These are phyloP conservation scores for Phasia obesa DNA, from an alignment of 2,888 invertebrate species.

Conservation along the genomic window DNA sequence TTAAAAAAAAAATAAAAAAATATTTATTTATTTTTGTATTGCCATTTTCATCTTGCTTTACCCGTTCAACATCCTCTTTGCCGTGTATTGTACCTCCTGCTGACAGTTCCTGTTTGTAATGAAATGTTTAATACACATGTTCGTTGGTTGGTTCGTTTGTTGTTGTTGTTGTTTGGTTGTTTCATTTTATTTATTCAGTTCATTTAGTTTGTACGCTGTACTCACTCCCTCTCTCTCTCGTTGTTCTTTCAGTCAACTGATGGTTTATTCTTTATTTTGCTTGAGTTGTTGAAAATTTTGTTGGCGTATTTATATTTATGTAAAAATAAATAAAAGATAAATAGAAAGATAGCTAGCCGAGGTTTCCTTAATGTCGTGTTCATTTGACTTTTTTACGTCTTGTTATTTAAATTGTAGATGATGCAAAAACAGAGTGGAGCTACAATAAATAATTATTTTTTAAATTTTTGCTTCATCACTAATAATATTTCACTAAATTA, in stretches of 20 bases:
- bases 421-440: not conserved
- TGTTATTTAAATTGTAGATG: not conserved
- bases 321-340: slow-evolving; percentile 1
- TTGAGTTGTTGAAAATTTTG: slow-evolving; percentile 26
- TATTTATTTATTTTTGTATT: slow-evolving; percentile 29
- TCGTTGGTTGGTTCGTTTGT: slow-evolving; percentile 32
- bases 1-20: too few species aligned
- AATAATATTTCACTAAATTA: too few species aligned
- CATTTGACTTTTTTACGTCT: slow-evolving; percentile 26
- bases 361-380: slow-evolving; percentile 32
- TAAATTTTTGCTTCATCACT: not conserved
- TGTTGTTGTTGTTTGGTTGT: too few species aligned
- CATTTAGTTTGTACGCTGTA: slow-evolving; percentile 32
- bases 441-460: not conserved
- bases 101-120: slow-evolving; percentile 70
- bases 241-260: slow-evolving; percentile 33
- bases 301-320: slow-evolving; percentile 42
- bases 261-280: slow-evolving; percentile 21
- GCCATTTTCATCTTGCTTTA: slow-evolving; percentile 54
- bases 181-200: slow-evolving; percentile 50
- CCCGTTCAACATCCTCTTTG: slow-evolving; percentile 68
- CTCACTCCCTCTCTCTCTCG: not conserved
- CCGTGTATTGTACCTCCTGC: slow-evolving; percentile 66
- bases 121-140: slow-evolving; percentile 58
- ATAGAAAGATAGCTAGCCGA: not conserved